Evolutionary conservation across 2,113 vertebrate species (phyloP), one percentile per base, ranked within the genome.

Genomic region (Oryzias celebensis): DNA sequence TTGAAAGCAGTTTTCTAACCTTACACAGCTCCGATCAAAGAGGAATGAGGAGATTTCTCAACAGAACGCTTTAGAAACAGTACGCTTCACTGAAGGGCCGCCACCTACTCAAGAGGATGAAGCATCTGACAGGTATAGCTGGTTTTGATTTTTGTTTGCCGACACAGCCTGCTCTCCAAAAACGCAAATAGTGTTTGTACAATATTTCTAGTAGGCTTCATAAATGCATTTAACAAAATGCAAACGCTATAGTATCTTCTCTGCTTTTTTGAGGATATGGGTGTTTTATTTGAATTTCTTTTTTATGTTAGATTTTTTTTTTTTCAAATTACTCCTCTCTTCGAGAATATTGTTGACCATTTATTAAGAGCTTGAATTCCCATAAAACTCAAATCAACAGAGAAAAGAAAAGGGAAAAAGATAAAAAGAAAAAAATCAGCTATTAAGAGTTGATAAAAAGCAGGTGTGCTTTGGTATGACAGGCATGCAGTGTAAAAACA

Each of bases 91-190:
- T 5, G 83, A 90, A 75, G 72, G 64, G 71, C 82, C 61, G 51
- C 56, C 77, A 53, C 73, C 83, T n/a, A 81, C 75, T 2, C 62
- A 80, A 83, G 81, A 89, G 22, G 67, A 71, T 48, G 85, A 89
- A 65, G 71, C 75, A 42, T 80, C 88, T 65, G 90, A 93, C 86
- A 92, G 85, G 91, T 93, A 79, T 20, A 81, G 74, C 6, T 2
- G 7, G 7, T 17, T 17, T 46, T 7, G 4, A 47, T n/a, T n/a
- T 47, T 47, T 8, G 6, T 8, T 47, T 47, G 16, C n/a, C 4
- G n/a, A 17, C 5, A 47, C 45, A n/a, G 45, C 36, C 36, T 36
- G 31, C 31, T 8, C 7, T 10, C 7, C 31, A 36, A 36, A 36
- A 8, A 8, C 10, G 8, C 8, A 36, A 36, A 10, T 2, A 7